Conservation (phyloP, 2,113 vertebrate species). For the Poeciliopsis retropinna region DNA sequence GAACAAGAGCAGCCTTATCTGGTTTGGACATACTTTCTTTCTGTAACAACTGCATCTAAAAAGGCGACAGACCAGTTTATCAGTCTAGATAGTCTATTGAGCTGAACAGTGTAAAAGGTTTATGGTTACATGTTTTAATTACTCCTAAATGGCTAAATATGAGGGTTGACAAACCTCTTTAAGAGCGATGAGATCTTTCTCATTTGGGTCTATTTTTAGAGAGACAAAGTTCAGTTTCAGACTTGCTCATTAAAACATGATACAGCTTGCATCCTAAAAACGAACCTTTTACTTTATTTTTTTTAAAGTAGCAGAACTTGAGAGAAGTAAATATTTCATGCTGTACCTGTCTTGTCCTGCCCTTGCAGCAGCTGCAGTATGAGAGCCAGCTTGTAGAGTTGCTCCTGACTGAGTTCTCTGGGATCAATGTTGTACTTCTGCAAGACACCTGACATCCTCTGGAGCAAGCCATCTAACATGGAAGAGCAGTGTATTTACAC, state of each 20-base stretch:
- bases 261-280: background rate
- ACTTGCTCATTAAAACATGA: background rate
- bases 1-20: conserved; percentile 43
- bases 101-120: background rate
- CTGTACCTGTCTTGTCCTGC: conserved; percentile 62
- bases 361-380: conserved; percentile 84
- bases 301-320: background rate
- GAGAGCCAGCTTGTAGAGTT: conserved; percentile 85
- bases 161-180: conserved; percentile 68
- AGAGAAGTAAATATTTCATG: background rate
- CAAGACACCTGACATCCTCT: conserved; percentile 83
- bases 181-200: conserved; percentile 70
- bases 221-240: conserved; percentile 14
- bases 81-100: no score
- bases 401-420: conserved; percentile 86
- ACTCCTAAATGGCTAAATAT: background rate
- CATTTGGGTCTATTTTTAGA: conserved; percentile 57
- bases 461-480: conserved; percentile 73
- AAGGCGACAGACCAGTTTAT: background rate
- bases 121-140: background rate
- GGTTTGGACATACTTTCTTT: conserved; percentile 65
- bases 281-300: background rate
- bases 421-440: conserved; percentile 84
- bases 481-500: background rate
- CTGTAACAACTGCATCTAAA: conserved; percentile 70